Percentiles rank a stretch among this genome's conserved stretches.
Conservation (phyloP, 2,888 invertebrate genomes). For the Cantharis nigra region DNA sequence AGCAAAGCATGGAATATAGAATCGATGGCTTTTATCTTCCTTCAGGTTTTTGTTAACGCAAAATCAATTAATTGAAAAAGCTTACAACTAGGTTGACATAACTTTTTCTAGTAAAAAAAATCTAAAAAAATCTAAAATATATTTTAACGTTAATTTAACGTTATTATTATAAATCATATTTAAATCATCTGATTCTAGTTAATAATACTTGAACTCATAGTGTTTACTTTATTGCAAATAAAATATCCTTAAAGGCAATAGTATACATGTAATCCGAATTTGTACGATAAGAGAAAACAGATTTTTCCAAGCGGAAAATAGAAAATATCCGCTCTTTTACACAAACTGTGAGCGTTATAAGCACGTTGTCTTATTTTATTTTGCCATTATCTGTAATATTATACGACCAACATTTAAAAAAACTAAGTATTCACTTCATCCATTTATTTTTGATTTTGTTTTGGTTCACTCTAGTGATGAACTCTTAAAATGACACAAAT, state of each 20-base stretch:
- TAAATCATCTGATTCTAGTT: no score
- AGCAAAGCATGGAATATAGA: no score
- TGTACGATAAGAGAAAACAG: conserved; percentile 18
- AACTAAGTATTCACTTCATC: background rate
- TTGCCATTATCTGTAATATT: conserved; percentile 15
- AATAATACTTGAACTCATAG: background rate
- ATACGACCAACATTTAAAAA: background rate
- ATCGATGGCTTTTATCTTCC: no score
- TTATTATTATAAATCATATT: no score
- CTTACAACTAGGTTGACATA: no score
- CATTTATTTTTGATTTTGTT: background rate
- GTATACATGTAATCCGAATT: conserved; percentile 12
- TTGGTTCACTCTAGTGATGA: background rate
- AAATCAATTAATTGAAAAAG: no score
- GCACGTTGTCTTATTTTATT: conserved; percentile 17
- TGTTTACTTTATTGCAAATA: conserved; percentile 4
- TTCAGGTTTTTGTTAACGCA: no score
- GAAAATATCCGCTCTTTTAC: conserved; percentile 17
- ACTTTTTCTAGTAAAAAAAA: no score
- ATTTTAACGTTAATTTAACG: no score
- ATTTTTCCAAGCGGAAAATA: conserved; percentile 24
- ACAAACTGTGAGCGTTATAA: conserved; percentile 17
- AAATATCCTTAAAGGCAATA: conserved; percentile 10
- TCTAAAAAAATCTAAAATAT: no score
- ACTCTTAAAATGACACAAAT: background rate